Evolutionary conservation across 2,888 invertebrate species (phyloP).

Genomic region (Chaitophorus viminalis): DNA sequence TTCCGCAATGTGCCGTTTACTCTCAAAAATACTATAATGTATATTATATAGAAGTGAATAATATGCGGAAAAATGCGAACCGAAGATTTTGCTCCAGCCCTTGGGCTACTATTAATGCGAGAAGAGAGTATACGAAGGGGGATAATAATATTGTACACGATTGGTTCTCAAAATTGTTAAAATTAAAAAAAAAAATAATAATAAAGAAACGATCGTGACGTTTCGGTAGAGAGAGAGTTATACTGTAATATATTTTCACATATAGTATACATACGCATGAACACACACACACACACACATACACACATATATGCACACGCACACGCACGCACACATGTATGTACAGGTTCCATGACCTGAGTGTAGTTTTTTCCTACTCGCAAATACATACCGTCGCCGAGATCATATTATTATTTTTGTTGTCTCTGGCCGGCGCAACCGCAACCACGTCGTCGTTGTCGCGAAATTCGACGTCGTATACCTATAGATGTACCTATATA

Average conservation of each 20-base stretch:
- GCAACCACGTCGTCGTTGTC: neutral
- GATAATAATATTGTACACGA: neutral
- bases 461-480: slow-evolving; percentile 15
- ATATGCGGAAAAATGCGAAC: too few species aligned
- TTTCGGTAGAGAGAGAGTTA: neutral
- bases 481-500: too few species aligned
- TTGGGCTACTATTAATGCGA: too few species aligned
- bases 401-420: slow-evolving; percentile 47
- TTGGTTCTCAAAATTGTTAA: slow-evolving; percentile 41
- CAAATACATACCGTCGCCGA: slow-evolving; percentile 21
- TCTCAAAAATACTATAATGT: neutral
- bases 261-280: neutral
- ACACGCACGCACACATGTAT: neutral
- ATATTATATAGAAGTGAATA: neutral
- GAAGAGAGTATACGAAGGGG: too few species aligned
- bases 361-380: slow-evolving; percentile 22
- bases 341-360: slow-evolving; percentile 54
- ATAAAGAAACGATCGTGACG: slow-evolving; percentile 32
- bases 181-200: neutral
- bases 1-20: neutral
- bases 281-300: neutral
- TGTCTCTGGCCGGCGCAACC: slow-evolving; percentile 24
- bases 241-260: neutral
- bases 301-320: neutral
- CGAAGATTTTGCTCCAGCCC: too few species aligned